Base-by-base conservation (phyloP, 1,140 invertebrate genomes). In the Chelonus insularis region DNA sequence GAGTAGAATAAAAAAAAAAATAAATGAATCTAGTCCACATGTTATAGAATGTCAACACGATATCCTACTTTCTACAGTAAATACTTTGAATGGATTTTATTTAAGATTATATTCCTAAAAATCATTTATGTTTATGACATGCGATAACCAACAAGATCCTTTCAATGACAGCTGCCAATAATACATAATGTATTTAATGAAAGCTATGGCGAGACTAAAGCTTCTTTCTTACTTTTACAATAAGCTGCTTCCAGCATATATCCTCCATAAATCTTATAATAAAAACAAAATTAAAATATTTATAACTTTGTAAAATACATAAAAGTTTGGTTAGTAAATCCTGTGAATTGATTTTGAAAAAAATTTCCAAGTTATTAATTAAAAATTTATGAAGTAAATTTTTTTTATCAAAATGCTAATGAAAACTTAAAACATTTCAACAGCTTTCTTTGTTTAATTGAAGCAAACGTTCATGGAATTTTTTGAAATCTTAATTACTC, bases 111-210 rank as follows among this genome's bases (percentile, higher is more conserved):
- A 14, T 34, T 8, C 12, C 12, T 34, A 16, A 11, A 34, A 52
- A 52, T 52, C 18, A 23, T 25, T 29, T 18, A 48, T 29, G 45
- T 52, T 25, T 20, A 18, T 18, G 32, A 32, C 23, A 52, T 11
- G 3, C 12, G 29, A 34, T 32, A 43, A 16, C 41, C 37, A 39
- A 39, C 29, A 25, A 12, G 47, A 50, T 29, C 11, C 11, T n/a
- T 12, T 50, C 4, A 12, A 25, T 23, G 47, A 50, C 47, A 50
- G 47, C 18, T 50, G 47, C 29, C 47, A 50, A 50, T 50, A 50
- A 12, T 50, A 25, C 11, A 11, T 39, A 39, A 11, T 11, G 32
- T 1, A 7, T 34, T 11, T 34, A 7, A 34, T 11, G 32, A 7
- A 7, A 34, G 6, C 6, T 7, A 34, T 14, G 12, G 4, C 36